A percentile compares a stretch with the other conserved stretches of the same genome.
Evolutionary conservation across 2,113 vertebrate genomes (phyloP).

Genomic region (Paradoxurus hermaphroditus): DNA sequence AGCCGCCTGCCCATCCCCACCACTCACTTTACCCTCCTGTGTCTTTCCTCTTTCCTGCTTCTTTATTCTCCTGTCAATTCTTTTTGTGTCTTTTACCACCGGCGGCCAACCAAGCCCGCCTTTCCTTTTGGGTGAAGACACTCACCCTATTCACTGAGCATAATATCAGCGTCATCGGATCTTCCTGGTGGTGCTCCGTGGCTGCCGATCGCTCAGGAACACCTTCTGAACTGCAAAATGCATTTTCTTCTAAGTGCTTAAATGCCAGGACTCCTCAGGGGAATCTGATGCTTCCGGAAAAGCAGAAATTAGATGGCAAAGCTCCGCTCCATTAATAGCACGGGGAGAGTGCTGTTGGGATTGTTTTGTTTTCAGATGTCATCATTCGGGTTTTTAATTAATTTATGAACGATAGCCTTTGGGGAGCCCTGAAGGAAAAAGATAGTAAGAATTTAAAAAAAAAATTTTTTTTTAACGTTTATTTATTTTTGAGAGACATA

Average conservation of each 20-base stretch:
- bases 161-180: fast-evolving
- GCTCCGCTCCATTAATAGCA: neutral
- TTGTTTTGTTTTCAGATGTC: neutral
- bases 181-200: neutral
- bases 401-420: neutral
- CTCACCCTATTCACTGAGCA: neutral
- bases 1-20: neutral
- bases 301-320: neutral
- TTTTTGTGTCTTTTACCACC: neutral
- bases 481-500: too few relatives aligned
- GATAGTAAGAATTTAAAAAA: neutral
- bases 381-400: neutral
- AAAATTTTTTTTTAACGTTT: too few relatives aligned
- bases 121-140: neutral
- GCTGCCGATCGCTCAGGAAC: neutral
- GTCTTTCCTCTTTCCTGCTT: neutral
- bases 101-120: too few relatives aligned
- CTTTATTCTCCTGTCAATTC: neutral
- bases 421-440: neutral
- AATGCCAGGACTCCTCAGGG: neutral
- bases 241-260: neutral
- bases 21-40: neutral
- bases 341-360: too few relatives aligned
- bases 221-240: neutral
- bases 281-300: neutral